These are phyloP conservation scores for Achatina immaculata DNA, from an alignment of 1,140 invertebrate genomes.

Conservation along the genomic window DNA sequence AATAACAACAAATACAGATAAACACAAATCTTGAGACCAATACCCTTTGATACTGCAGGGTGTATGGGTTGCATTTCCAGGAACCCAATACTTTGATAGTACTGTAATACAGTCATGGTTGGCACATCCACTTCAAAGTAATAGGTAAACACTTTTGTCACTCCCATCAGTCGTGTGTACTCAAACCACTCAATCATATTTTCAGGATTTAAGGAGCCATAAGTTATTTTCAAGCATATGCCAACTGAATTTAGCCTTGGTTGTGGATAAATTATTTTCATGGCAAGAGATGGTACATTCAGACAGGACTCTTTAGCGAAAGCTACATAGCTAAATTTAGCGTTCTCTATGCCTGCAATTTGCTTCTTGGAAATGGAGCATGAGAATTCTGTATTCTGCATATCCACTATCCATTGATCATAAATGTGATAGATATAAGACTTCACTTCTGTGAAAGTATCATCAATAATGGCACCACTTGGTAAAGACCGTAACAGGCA, in stretches of 20 bases:
- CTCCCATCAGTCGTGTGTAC: constrained; percentile 18
- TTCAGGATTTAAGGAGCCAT: constrained; percentile 5
- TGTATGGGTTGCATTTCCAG: constrained; percentile 16
- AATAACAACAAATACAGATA: no score
- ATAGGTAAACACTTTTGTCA: constrained; percentile 31
- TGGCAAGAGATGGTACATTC: background rate
- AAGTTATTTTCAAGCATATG: constrained; percentile 27
- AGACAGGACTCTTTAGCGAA: constrained; percentile 21
- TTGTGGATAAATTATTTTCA: constrained; percentile 3
- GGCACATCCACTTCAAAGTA: background rate
- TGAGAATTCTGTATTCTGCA: constrained; percentile 31
- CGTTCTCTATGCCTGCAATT: background rate
- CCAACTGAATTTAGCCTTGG: background rate
- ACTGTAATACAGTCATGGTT: constrained; percentile 14
- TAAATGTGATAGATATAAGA: constrained; percentile 20
- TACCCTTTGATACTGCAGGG: constrained; percentile 35
- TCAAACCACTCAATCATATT: constrained; percentile 34
- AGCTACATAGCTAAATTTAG: constrained; percentile 22
- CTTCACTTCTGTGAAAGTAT: constrained; percentile 5
- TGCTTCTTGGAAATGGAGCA: constrained; percentile 31
- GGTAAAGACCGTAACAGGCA: background rate
- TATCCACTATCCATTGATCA: constrained; percentile 28
- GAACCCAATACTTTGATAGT: constrained; percentile 22
- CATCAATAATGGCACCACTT: background rate
- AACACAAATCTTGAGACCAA: no score